phyloP scores from a whole-genome alignment of 2,888 invertebrate genomes.

The Andrena fulva region DNA sequence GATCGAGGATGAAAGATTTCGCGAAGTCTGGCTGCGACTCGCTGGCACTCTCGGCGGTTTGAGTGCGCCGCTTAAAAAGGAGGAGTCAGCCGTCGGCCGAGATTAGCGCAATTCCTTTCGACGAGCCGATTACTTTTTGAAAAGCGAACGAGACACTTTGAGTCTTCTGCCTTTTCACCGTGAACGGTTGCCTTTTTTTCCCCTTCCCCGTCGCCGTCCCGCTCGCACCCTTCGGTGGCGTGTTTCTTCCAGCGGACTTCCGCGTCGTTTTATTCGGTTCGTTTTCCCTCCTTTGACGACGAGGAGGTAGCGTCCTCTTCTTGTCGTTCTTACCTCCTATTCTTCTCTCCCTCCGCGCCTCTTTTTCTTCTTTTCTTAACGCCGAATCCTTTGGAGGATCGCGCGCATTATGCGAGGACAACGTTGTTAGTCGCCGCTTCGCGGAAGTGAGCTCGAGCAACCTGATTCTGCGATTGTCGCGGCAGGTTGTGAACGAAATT shows the following conservation, averaged over 20 bases:
- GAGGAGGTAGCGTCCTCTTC: slow-evolving; percentile 1
- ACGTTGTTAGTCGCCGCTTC: slow-evolving; percentile 11
- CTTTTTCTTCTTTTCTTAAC: slow-evolving; percentile 13
- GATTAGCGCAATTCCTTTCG: slow-evolving; percentile 70
- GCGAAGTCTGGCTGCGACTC: slow-evolving; percentile 32
- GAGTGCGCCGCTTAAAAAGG: slow-evolving; percentile 48
- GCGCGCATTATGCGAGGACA: slow-evolving; percentile 12
- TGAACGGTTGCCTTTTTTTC: slow-evolving; percentile 14
- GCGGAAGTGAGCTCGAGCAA: not conserved
- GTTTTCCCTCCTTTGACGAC: slow-evolving; percentile 36
- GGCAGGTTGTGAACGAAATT: not conserved
- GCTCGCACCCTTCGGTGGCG: slow-evolving; percentile 1
- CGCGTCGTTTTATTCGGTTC: slow-evolving; percentile 24
- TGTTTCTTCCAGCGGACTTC: slow-evolving; percentile 1
- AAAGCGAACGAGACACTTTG: slow-evolving; percentile 58
- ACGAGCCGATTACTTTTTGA: slow-evolving; percentile 63
- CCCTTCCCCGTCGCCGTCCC: not conserved
- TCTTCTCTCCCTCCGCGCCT: not conserved
- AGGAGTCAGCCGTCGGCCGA: slow-evolving; percentile 53
- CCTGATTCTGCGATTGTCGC: not conserved
- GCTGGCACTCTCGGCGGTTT: slow-evolving; percentile 20
- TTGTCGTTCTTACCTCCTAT: not conserved
- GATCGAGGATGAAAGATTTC: slow-evolving; percentile 31
- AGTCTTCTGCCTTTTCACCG: slow-evolving; percentile 46
- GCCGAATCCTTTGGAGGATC: slow-evolving; percentile 12